Evolutionary conservation across 2,888 invertebrate genomes (phyloP).

Genomic region (Coleophora deauratella): DNA sequence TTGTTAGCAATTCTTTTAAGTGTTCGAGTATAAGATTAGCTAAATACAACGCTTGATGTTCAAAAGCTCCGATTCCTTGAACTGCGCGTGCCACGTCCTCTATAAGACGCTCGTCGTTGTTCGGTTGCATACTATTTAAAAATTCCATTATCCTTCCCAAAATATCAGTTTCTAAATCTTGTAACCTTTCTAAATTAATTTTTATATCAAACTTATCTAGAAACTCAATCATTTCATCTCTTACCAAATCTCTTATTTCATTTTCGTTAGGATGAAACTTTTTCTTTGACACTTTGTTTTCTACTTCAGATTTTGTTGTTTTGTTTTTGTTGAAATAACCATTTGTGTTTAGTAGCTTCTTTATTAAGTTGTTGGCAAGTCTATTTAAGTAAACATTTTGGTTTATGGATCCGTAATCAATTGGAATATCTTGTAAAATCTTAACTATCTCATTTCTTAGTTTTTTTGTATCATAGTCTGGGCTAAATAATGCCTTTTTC

Average conservation of each 20-base stretch:
- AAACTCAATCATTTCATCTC: constrained; percentile 25
- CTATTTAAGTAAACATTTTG: constrained; percentile 24
- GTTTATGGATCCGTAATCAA: constrained; percentile 21
- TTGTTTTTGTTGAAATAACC: constrained; percentile 3
- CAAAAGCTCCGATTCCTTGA: constrained; percentile 22
- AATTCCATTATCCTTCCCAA: constrained; percentile 28
- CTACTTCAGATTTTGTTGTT: constrained; percentile 4
- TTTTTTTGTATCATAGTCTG: constrained; percentile 16
- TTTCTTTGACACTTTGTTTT: constrained; percentile 10
- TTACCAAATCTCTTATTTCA: constrained; percentile 28
- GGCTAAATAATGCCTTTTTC: constrained; percentile 17
- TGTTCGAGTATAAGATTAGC: constrained; percentile 23
- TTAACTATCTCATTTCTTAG: constrained; percentile 25
- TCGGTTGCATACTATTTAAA: constrained; percentile 21
- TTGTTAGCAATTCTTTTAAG: constrained; percentile 18
- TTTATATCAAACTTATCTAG: constrained; percentile 19
- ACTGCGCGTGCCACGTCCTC: constrained; percentile 28
- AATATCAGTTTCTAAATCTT: constrained; percentile 34
- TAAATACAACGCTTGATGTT: constrained; percentile 25
- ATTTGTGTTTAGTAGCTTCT: constrained; percentile 15
- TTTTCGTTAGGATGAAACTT: constrained; percentile 24
- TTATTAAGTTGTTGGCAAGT: constrained; percentile 28
- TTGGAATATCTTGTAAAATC: constrained; percentile 29
- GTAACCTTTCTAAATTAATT: constrained; percentile 16
- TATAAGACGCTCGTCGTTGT: constrained; percentile 21